Percentiles rank a stretch among this genome's conserved stretches.
These are phyloP conservation scores for Agapetus fuscipes DNA, from an alignment of 2,888 invertebrate species.

Conservation along the genomic window DNA sequence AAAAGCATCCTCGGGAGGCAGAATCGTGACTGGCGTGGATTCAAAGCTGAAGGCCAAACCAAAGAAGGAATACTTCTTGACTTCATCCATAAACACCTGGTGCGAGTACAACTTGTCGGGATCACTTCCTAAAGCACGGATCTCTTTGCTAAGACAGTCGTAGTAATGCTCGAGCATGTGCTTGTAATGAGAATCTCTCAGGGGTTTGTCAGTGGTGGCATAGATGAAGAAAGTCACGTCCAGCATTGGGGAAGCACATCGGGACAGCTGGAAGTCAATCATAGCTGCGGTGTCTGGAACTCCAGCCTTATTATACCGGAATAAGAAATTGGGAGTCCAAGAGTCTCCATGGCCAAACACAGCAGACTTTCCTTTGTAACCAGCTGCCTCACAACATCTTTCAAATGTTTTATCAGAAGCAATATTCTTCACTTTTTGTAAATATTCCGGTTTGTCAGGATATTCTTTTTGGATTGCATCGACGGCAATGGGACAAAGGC, in stretches of 20 bases:
- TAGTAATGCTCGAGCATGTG: conserved; percentile 52
- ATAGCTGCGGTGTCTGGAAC: conserved; percentile 42
- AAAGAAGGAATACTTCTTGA: conserved; percentile 46
- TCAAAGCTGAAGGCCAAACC: conserved; percentile 53
- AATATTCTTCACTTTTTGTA: conserved; percentile 44
- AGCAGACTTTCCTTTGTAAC: conserved; percentile 32
- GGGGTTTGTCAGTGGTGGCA: conserved; percentile 46
- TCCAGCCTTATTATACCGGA: conserved; percentile 30
- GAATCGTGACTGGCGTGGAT: conserved; percentile 45
- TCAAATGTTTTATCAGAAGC: conserved; percentile 42
- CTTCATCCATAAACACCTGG: conserved; percentile 41
- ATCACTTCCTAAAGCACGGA: conserved; percentile 51
- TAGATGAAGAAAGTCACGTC: conserved; percentile 53
- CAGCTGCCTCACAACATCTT: conserved; percentile 36
- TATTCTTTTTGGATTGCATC: conserved; percentile 57
- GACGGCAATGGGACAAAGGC: conserved; percentile 42
- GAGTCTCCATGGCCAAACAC: conserved; percentile 63
- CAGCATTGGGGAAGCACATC: conserved; percentile 46
- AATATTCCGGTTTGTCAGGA: conserved; percentile 47
- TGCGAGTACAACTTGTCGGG: conserved; percentile 45
- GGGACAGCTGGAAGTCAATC: conserved; percentile 61
- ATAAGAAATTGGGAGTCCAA: conserved; percentile 68
- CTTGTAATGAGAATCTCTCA: conserved; percentile 49
- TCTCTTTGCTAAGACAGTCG: conserved; percentile 40
- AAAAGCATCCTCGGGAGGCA: conserved; percentile 47